phyloP scores from a whole-genome alignment of 1,140 invertebrate genomes.

The Drosophila carrolli region DNA sequence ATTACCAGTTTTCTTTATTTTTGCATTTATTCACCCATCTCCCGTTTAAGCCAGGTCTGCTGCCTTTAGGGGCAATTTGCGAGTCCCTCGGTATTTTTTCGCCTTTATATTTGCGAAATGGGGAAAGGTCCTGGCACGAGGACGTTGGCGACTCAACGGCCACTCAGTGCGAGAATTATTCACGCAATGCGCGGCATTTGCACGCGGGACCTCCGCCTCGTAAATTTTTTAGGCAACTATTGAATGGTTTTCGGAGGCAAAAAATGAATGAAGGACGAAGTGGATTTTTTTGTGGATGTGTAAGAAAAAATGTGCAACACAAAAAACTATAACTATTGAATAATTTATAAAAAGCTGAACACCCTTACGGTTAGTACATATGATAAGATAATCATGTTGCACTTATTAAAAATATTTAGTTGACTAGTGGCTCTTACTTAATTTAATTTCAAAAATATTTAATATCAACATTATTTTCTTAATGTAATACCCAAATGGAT shows the following conservation, averaged over 20 bases:
- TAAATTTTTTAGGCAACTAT: conserved; percentile 69
- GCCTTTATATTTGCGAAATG: not conserved
- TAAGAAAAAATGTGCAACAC: conserved; percentile 9
- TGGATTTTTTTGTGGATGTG: not conserved
- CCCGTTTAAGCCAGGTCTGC: not conserved
- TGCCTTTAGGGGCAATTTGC: conserved; percentile 7
- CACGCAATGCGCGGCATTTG: conserved; percentile 58
- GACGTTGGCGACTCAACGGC: conserved; percentile 56
- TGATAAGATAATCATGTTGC: not conserved
- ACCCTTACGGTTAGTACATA: conserved; percentile 3
- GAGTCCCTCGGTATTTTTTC: conserved; percentile 5
- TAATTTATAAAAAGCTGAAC: conserved; percentile 1
- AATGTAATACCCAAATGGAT: not conserved
- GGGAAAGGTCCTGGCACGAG: not conserved
- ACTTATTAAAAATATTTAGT: not conserved
- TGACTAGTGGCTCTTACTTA: not conserved
- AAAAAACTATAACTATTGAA: conserved; percentile 21
- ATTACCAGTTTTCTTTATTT: conserved; percentile 14
- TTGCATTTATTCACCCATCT: not conserved
- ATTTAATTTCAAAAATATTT: not conserved
- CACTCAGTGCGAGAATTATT: conserved; percentile 67
- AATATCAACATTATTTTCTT: not conserved
- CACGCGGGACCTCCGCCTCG: conserved; percentile 27
- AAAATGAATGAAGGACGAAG: conserved; percentile 15
- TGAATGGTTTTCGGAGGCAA: conserved; percentile 35